Evolutionary conservation across 2,797 vertebrate species (phyloP).

Genomic region (Basileuterus tristriatus): DNA sequence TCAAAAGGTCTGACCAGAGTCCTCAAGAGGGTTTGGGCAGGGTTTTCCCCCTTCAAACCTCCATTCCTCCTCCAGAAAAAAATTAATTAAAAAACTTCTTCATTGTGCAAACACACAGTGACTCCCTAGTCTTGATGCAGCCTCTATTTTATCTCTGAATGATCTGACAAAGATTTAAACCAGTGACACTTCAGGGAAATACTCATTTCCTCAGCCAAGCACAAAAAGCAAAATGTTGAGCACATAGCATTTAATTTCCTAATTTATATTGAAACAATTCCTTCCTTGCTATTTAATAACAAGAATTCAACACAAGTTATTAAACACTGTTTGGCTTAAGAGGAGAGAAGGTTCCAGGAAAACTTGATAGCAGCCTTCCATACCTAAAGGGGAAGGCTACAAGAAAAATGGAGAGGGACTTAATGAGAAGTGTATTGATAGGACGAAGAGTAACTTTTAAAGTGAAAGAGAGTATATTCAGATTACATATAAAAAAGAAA

Average conservation of each 20-base stretch:
- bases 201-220: not conserved
- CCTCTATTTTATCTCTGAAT: not conserved
- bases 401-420: not conserved
- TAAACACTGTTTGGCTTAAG: not conserved
- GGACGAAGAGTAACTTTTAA: not conserved
- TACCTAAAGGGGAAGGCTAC: fast-evolving
- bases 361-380: not conserved
- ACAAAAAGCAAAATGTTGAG: not conserved
- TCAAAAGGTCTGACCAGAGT: not conserved
- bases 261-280: not conserved
- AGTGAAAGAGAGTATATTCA: not conserved
- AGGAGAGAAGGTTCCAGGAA: not conserved
- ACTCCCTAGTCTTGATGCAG: not conserved
- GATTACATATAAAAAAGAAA: not conserved
- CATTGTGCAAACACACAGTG: fast-evolving
- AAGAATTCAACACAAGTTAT: not conserved
- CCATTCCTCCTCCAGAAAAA: not conserved
- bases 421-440: fast-evolving
- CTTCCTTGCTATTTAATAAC: not conserved
- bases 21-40: not conserved
- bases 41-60: not conserved
- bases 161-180: not conserved
- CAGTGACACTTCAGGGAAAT: not conserved
- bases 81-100: not conserved
- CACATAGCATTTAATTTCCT: not conserved